phyloP scores from a whole-genome alignment of 2,113 vertebrate genomes.

The Melospiza georgiana region DNA sequence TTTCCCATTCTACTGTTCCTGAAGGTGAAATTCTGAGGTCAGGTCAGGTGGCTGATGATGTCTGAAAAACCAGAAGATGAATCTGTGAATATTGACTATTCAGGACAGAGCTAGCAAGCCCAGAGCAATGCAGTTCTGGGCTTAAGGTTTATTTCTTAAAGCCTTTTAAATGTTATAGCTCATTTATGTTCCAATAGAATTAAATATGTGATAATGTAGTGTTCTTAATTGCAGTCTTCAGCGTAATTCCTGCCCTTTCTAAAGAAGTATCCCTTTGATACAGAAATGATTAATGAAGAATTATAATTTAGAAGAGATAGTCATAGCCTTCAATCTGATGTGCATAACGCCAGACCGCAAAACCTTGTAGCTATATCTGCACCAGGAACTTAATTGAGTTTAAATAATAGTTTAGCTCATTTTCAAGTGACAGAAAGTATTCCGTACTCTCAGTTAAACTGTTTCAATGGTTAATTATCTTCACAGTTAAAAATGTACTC shows the following conservation, averaged over 20 bases:
- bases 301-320: slow-evolving; percentile 7
- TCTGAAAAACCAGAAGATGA: not conserved
- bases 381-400: slow-evolving; percentile 4
- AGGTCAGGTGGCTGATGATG: not conserved
- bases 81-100: not conserved
- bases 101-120: not conserved
- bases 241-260: slow-evolving; percentile 35
- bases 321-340: not conserved
- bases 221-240: slow-evolving; percentile 35
- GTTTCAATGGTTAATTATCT: slow-evolving; percentile 17
- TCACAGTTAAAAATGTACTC: not conserved
- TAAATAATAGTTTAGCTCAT: slow-evolving; percentile 24
- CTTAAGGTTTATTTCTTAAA: slow-evolving; percentile 10
- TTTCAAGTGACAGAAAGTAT: not conserved
- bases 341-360: not conserved
- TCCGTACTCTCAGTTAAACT: not conserved
- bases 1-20: not conserved
- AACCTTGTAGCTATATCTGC: not conserved
- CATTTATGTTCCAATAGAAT: slow-evolving; percentile 21
- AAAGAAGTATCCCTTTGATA: not conserved
- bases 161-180: slow-evolving; percentile 19
- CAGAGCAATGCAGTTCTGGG: not conserved
- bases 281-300: slow-evolving; percentile 44
- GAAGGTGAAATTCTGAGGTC: not conserved
- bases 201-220: slow-evolving; percentile 39